A percentile compares a stretch with the other conserved stretches of the same genome.
Evolutionary conservation across 2,797 vertebrate species (phyloP).

Genomic region (Echiichthys vipera): DNA sequence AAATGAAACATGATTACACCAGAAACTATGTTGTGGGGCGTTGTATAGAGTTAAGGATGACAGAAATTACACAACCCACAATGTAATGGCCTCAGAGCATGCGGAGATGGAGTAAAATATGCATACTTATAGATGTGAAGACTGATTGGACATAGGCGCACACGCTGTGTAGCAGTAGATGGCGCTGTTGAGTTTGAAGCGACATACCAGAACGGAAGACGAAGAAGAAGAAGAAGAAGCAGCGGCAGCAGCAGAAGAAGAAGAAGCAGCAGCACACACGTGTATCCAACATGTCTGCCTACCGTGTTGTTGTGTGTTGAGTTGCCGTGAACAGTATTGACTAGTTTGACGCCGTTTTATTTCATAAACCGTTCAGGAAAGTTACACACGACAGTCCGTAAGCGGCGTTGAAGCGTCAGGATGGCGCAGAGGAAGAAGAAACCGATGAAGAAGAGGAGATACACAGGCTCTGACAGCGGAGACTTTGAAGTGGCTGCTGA

Average conservation of each 20-base stretch:
- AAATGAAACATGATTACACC: constrained; percentile 21
- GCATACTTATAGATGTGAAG: not conserved
- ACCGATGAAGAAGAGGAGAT: constrained; percentile 80
- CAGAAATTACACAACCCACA: not conserved
- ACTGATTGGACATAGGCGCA: not conserved
- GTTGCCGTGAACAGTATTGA: not conserved
- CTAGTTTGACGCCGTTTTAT: not conserved
- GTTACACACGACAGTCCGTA: not conserved
- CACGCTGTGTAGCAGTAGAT: constrained; percentile 29
- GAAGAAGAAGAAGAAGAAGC: constrained; percentile 19
- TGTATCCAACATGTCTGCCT: constrained; percentile 75
- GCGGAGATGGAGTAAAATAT: not conserved
- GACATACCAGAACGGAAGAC: not conserved
- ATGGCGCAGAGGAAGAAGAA: constrained; percentile 89
- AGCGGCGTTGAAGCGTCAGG: not conserved
- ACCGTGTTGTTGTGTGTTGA: constrained; percentile 31
- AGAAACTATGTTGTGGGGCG: not conserved
- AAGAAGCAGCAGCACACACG: constrained; percentile 68
- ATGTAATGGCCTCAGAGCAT: not conserved
- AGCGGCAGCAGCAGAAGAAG: constrained; percentile 5
- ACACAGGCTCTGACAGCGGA: constrained; percentile 76
- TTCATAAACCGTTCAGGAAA: not conserved
- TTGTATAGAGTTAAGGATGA: not conserved
- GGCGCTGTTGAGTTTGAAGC: constrained; percentile 25
- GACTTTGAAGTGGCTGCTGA: constrained; percentile 83